A percentile compares a stretch with the other conserved stretches of the same genome.
These are phyloP conservation scores for Drosophila simulans DNA, from an alignment of 1,140 invertebrate genomes.

Conservation along the genomic window DNA sequence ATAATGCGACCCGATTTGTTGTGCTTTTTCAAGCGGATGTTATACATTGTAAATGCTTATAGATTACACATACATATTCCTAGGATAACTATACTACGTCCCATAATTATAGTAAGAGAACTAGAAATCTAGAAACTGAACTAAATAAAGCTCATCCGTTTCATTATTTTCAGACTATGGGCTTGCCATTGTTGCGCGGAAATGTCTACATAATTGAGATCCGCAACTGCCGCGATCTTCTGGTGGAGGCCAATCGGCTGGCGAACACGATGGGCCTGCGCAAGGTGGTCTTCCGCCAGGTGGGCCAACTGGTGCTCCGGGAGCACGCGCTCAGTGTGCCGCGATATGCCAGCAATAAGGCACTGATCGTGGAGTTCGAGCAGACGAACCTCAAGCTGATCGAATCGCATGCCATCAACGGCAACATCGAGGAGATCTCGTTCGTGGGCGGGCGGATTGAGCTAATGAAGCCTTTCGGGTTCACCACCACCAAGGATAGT, in stretches of 20 bases:
- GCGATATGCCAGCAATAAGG: constrained; percentile 72
- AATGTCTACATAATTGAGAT: constrained; percentile 67
- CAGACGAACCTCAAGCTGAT: constrained; percentile 86
- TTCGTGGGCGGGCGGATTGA: constrained; percentile 88
- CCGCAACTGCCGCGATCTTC: constrained; percentile 70
- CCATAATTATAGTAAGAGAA: too few relatives aligned
- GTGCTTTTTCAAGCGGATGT: too few relatives aligned
- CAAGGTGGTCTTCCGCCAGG: constrained; percentile 85
- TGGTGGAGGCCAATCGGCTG: constrained; percentile 74
- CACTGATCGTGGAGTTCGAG: constrained; percentile 76
- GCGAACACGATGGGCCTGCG: constrained; percentile 84
- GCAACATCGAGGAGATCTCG: constrained; percentile 88
- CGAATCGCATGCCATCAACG: constrained; percentile 89
- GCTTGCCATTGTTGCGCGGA: constrained; percentile 60
- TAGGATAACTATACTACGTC: too few relatives aligned
- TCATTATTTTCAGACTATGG: constrained; percentile 44
- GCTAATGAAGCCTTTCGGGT: constrained; percentile 89
- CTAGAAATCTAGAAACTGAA: too few relatives aligned
- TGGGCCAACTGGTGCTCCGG: constrained; percentile 85
- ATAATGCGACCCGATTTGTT: too few relatives aligned
- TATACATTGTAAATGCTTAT: too few relatives aligned
- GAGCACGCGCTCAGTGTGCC: constrained; percentile 68
- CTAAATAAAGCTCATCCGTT: too few relatives aligned
- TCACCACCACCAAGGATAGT: constrained; percentile 86
- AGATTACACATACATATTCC: too few relatives aligned